A percentile compares a stretch with the other conserved stretches of the same genome.
Conservation (phyloP, 1,140 invertebrate genomes). For the Elymnias hypermnestra region DNA sequence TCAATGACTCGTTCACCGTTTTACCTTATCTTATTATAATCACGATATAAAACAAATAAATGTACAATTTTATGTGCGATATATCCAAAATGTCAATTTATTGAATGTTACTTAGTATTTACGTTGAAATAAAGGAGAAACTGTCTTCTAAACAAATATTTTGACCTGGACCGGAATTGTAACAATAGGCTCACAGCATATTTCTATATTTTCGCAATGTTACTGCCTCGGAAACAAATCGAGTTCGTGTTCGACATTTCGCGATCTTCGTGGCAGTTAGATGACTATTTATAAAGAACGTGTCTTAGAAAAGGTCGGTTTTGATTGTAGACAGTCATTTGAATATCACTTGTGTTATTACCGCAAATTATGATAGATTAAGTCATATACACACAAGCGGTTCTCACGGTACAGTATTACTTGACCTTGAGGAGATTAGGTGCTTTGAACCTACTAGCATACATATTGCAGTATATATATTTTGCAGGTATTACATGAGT, state of each 20-base stretch:
- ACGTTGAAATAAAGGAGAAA: neutral
- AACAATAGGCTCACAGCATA: conserved; percentile 11
- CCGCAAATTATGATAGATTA: conserved; percentile 70
- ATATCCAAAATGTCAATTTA: neutral
- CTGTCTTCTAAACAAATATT: neutral
- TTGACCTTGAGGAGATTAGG: conserved; percentile 56
- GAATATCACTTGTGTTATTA: conserved; percentile 69
- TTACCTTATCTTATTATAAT: neutral
- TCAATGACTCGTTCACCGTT: neutral
- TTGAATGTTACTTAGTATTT: no score
- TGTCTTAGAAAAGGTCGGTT: conserved; percentile 73
- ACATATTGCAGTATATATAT: conserved; percentile 9
- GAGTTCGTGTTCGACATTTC: conserved; percentile 72
- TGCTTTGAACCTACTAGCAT: conserved; percentile 27
- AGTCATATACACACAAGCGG: conserved; percentile 56
- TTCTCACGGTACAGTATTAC: conserved; percentile 66
- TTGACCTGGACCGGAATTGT: neutral
- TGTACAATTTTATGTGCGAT: neutral
- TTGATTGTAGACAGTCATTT: conserved; percentile 72
- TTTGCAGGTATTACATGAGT: neutral
- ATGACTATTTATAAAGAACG: conserved; percentile 74
- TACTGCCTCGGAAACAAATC: conserved; percentile 56
- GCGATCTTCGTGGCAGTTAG: conserved; percentile 62
- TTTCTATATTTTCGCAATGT: conserved; percentile 60
- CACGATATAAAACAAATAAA: neutral